phyloP scores from a whole-genome alignment of 2,113 vertebrate genomes.

The Cynoglossus semilaevis region DNA sequence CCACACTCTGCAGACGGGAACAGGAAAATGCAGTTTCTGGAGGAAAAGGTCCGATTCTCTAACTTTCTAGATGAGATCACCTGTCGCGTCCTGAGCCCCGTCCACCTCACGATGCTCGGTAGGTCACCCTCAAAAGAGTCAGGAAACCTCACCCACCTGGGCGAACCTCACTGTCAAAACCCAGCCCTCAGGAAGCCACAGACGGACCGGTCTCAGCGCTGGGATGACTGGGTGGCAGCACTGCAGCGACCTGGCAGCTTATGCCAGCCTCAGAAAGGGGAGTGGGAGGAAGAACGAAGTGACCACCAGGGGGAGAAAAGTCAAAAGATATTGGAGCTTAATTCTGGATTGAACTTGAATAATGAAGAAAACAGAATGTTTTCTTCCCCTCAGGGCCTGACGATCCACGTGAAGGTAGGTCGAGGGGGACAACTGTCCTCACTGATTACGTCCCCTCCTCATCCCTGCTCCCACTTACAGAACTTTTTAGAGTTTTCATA shows the following conservation, averaged over 20 bases:
- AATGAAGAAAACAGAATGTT: slow-evolving; percentile 17
- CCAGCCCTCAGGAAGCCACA: slow-evolving; percentile 14
- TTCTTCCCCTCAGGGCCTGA: slow-evolving; percentile 11
- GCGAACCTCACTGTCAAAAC: background rate
- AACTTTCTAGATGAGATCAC: slow-evolving; percentile 86
- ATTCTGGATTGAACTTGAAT: slow-evolving; percentile 25
- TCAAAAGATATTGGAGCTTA: slow-evolving; percentile 24
- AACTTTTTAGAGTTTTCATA: too few relatives aligned
- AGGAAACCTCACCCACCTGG: slow-evolving; percentile 5
- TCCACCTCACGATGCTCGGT: slow-evolving; percentile 62
- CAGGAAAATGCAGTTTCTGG: slow-evolving; percentile 68
- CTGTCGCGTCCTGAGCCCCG: slow-evolving; percentile 77
- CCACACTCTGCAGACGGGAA: slow-evolving; percentile 24
- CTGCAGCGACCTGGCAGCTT: slow-evolving; percentile 41
- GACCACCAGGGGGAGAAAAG: slow-evolving; percentile 28
- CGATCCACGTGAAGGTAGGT: slow-evolving; percentile 48
- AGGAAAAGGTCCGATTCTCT: slow-evolving; percentile 85
- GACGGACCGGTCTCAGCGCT: slow-evolving; percentile 38
- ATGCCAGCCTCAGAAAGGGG: slow-evolving; percentile 51
- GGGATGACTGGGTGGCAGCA: slow-evolving; percentile 65
- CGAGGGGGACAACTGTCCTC: background rate
- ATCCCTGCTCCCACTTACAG: background rate
- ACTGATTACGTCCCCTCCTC: background rate
- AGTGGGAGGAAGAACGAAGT: slow-evolving; percentile 43
- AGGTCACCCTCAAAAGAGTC: background rate